Evolutionary conservation across 2,797 vertebrate species (phyloP).

Genomic region (Hemitrygon akajei): DNA sequence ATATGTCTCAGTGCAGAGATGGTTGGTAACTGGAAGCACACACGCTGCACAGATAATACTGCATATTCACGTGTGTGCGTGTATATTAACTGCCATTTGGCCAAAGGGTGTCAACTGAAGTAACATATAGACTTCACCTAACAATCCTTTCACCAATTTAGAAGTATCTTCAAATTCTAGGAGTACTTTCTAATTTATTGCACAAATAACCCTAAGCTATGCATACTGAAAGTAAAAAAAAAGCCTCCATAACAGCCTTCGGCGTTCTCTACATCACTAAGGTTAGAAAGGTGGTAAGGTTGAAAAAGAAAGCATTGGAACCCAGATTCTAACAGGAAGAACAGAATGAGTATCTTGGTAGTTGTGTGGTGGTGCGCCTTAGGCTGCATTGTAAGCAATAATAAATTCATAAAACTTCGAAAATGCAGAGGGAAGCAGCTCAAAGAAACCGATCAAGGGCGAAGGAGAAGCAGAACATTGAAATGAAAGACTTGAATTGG

Average conservation of each 20-base stretch:
- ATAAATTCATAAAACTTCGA: conserved; percentile 19
- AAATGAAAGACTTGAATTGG: conserved; percentile 61
- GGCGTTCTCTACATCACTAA: neutral
- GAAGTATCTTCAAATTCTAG: neutral
- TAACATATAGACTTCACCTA: neutral
- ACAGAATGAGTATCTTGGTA: neutral
- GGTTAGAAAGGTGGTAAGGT: neutral
- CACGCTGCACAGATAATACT: neutral
- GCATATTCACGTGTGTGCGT: no score
- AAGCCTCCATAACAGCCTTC: neutral
- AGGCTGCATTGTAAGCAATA: neutral
- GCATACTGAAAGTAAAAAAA: neutral
- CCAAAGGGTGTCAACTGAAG: neutral
- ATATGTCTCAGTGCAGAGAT: neutral
- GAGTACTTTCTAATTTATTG: neutral
- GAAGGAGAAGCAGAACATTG: conserved; percentile 40
- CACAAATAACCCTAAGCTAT: neutral
- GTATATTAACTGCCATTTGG: neutral
- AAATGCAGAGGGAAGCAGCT: neutral
- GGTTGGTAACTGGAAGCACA: neutral
- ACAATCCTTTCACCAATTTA: neutral
- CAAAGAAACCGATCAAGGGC: neutral
- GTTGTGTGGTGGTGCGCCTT: neutral
- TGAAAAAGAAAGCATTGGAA: neutral
- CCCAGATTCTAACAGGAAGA: neutral